Base-by-base conservation (phyloP, 2,113 vertebrate species). In the Picathartes gymnocephalus region DNA sequence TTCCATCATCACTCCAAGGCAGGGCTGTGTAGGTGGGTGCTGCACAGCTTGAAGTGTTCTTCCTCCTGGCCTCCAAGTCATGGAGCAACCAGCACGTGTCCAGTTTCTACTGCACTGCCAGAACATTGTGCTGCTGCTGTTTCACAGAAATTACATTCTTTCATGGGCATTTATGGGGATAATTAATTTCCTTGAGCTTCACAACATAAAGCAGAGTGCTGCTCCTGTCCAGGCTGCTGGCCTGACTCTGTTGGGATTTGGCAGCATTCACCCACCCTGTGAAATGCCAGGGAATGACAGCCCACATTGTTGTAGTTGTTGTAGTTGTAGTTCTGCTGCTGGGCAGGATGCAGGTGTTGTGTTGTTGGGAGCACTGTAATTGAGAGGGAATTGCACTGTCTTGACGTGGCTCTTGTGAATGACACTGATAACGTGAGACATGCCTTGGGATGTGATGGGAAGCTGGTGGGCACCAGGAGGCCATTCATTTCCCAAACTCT, bases 311-410 rank as follows among this genome's bases (percentile, higher is more conserved):
- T n/a, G n/a, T n/a, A n/a, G n/a, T n/a, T n/a, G n/a, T n/a, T n/a
- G n/a, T n/a, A n/a, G n/a, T 33, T 28, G 24, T 56, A 16, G 48
- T 37, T 53, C 6, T 83, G 44, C 37, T 64, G 62, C 69, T 39
- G 86, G 61, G 47, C 31, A 58, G 85, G 78, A 56, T 64, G 69
- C 31, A 9, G 5, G 19, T 51, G 54, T 17, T 45, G 39, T 47
- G 31, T 1, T 5, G 2, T 19, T 27, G 21, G 28, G 6, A 44
- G 76, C 57, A 30, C 31, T 10, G 0, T 33, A 19, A 65, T 2
- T 22, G 31, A 27, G n/a, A 68, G 39, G 35, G 45, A 30, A 13
- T 40, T 57, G 54, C 72, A 23, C 71, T 72, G n/a, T 37, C 47
- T 64, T 45, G 58, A 31, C 5, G 9, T 54, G 47, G 28, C 48